phyloP scores from a whole-genome alignment of 2,888 invertebrate genomes.

The Volucella zonaria region DNA sequence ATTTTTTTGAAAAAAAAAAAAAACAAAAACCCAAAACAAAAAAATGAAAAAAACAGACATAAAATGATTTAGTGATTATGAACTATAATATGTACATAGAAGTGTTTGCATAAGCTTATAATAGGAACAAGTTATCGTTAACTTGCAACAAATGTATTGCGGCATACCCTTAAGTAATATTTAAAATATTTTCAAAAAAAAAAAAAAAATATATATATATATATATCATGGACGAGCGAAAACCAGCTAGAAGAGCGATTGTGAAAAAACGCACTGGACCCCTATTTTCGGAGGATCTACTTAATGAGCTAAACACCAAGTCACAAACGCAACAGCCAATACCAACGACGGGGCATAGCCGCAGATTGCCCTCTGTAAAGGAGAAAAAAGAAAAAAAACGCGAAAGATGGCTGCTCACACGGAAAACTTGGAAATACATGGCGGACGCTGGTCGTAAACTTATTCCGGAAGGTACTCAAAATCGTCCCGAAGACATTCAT shows the following conservation, averaged over 20 bases:
- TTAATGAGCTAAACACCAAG: slow-evolving; percentile 73
- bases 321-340: slow-evolving; percentile 34
- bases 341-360: slow-evolving; percentile 49
- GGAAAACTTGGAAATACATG: slow-evolving; percentile 96
- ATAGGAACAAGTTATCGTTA: no score
- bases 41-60: no score
- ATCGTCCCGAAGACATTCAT: slow-evolving; percentile 89
- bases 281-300: slow-evolving; percentile 75
- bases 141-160: no score
- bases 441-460: slow-evolving; percentile 93
- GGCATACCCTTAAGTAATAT: neutral
- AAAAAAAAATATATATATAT: no score
- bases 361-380: slow-evolving; percentile 55
- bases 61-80: no score
- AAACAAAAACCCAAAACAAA: no score
- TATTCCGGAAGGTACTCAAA: slow-evolving; percentile 91
- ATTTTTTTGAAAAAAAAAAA: no score
- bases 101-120: no score
- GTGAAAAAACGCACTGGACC: slow-evolving; percentile 78
- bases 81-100: no score
- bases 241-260: slow-evolving; percentile 48
- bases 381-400: slow-evolving; percentile 77
- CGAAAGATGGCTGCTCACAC: slow-evolving; percentile 93
- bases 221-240: slow-evolving; percentile 53
- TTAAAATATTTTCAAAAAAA: neutral